phyloP scores from a whole-genome alignment of 37 sponge, comb jelly and placozoan genomes.

The Bolinopsis microptera region DNA sequence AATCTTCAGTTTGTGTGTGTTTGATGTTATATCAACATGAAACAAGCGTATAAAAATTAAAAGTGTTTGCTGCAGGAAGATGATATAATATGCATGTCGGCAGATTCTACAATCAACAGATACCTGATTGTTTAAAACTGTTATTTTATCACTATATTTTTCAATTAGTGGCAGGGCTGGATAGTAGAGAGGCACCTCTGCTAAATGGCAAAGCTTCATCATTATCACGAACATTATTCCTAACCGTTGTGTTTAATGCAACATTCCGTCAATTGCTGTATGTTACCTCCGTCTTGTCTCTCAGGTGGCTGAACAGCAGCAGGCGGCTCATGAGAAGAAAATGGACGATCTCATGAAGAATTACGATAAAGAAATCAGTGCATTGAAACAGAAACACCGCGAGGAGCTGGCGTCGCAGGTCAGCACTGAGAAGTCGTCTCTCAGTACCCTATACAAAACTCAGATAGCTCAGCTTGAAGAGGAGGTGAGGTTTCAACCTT shows the following conservation, averaged over 20 bases:
- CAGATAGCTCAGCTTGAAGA: conserved; percentile 45
- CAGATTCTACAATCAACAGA: too few species aligned
- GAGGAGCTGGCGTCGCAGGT: conserved; percentile 52
- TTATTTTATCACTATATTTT: background rate
- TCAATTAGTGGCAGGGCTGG: background rate
- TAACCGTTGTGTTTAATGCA: background rate
- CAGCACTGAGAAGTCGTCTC: conserved; percentile 29
- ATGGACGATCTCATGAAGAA: background rate
- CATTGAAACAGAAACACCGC: background rate
- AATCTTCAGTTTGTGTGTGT: too few species aligned
- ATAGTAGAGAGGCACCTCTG: too few species aligned
- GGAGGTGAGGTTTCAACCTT: background rate
- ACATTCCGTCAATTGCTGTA: background rate
- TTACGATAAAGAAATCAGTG: background rate
- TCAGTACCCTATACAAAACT: conserved; percentile 8
- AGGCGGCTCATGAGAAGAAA: background rate
- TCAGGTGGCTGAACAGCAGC: conserved; percentile 27
- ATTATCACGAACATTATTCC: background rate
- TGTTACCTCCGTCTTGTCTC: too few species aligned
- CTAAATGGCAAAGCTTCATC: too few species aligned
- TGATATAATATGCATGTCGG: too few species aligned
- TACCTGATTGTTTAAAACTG: too few species aligned
- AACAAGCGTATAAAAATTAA: too few species aligned
- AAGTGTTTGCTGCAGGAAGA: too few species aligned
- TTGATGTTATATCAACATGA: too few species aligned